Conservation (phyloP, 2,113 vertebrate species). For the Casuarius casuarius region DNA sequence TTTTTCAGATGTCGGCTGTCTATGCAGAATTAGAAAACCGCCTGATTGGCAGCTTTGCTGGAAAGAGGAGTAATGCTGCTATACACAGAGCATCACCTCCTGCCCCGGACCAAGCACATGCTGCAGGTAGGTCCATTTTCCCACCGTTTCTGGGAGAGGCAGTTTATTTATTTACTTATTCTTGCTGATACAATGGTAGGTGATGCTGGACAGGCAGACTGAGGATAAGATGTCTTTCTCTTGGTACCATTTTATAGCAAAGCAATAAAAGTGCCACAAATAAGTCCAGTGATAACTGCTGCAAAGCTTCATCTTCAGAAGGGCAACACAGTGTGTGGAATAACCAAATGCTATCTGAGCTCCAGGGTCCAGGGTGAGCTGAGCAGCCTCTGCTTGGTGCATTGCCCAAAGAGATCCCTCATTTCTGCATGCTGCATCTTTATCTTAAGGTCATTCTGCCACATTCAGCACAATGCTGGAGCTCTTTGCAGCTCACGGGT, state of each 20-base stretch:
- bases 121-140: slow-evolving; percentile 67
- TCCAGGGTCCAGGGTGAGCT: background rate
- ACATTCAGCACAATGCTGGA: accelerated
- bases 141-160: background rate
- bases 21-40: slow-evolving; percentile 93
- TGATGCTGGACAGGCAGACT: accelerated
- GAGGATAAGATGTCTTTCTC: background rate
- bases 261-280: accelerated
- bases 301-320: background rate
- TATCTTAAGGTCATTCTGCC: background rate
- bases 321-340: accelerated
- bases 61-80: slow-evolving; percentile 79
- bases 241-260: accelerated
- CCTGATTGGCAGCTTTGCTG: slow-evolving; percentile 81
- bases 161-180: no score
- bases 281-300: background rate
- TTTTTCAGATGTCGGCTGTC: slow-evolving; percentile 90
- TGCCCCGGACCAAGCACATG: slow-evolving; percentile 73
- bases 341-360: no score
- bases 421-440: background rate
- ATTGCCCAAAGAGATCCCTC: background rate
- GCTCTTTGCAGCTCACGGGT: accelerated
- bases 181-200: background rate
- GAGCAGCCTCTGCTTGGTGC: background rate
- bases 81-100: slow-evolving; percentile 80